These are phyloP conservation scores for Phyllotis vaccarum DNA, from an alignment of 2,797 vertebrate genomes.

Conservation along the genomic window DNA sequence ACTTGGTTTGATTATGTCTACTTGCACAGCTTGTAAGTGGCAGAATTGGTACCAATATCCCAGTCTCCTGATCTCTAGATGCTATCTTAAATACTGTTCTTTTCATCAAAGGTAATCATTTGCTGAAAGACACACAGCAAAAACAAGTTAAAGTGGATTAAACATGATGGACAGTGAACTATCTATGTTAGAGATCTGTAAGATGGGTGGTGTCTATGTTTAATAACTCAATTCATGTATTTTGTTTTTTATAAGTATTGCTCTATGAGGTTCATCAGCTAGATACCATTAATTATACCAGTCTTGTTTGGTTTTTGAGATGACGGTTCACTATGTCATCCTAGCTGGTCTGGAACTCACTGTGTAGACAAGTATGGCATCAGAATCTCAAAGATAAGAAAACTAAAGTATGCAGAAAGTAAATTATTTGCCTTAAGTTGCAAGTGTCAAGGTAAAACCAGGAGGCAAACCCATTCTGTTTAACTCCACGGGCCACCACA, in stretches of 20 bases:
- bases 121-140: background rate
- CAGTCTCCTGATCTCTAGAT: background rate
- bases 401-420: background rate
- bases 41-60: background rate
- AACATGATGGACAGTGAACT: background rate
- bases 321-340: background rate
- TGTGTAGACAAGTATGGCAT: background rate
- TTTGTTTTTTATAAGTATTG: constrained; percentile 11
- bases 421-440: background rate
- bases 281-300: background rate
- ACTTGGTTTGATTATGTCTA: background rate
- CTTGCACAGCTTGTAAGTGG: background rate
- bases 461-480: background rate
- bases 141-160: background rate
- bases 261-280: background rate
- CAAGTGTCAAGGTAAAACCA: background rate
- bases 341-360: background rate
- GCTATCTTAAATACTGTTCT: background rate
- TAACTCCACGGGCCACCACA: background rate
- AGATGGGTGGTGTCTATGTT: background rate
- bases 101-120: background rate
- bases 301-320: background rate
- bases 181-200: background rate
- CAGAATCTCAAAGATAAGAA: constrained; percentile 20
- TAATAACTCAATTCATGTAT: background rate